Conservation (phyloP, 2,113 vertebrate species). For the Aleadryas rufinucha region DNA sequence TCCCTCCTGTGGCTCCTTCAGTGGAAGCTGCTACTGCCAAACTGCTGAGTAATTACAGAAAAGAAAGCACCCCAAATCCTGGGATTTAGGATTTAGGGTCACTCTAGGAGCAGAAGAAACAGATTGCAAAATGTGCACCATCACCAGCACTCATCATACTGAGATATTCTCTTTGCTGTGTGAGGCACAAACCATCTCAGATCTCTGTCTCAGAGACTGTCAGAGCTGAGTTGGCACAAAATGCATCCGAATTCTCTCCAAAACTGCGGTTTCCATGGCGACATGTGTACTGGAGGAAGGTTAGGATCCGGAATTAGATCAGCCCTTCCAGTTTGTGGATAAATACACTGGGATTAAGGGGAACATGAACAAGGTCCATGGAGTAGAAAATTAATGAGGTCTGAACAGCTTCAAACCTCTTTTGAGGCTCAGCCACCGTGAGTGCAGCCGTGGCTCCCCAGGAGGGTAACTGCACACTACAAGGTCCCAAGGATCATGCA, state of each 20-base stretch:
- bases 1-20: neutral
- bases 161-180: neutral
- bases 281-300: neutral
- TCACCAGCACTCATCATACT: neutral
- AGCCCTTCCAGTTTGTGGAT: conserved; percentile 36
- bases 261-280: neutral
- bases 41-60: neutral
- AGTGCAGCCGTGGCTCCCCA: neutral
- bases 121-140: neutral
- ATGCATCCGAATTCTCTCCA: neutral
- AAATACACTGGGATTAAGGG: conserved; percentile 46
- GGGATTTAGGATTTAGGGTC: neutral
- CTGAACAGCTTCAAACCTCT: neutral
- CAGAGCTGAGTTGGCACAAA: neutral
- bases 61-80: neutral
- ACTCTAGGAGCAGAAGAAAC: neutral
- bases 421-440: neutral
- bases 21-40: neutral
- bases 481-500: conserved; percentile 36
- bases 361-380: neutral
- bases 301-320: conserved; percentile 13
- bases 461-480: conserved; percentile 13
- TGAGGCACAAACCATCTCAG: neutral
- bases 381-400: conserved; percentile 45
- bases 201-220: neutral